Base-by-base conservation (phyloP, 2,113 vertebrate genomes). In the Antennarius striatus region DNA sequence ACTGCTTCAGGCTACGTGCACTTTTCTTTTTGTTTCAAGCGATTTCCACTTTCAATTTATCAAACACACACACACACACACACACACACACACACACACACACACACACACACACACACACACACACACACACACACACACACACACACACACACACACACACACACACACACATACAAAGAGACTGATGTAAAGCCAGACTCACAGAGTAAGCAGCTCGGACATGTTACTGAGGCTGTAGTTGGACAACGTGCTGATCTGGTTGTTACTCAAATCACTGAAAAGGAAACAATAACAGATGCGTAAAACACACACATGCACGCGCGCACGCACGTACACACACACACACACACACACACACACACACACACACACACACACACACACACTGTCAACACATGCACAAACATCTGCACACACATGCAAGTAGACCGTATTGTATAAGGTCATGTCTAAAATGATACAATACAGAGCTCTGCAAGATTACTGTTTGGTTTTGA, bases 221-320 rank as follows among this genome's bases (percentile, higher is more conserved):
- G 95, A 96, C 97, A 98, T 99, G 93, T 99, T 99, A 95, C 95
- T 98, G 95, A 99, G 98, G 93, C 96, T 98, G 93, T 98, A 94
- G 92, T 96, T 98, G 90, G 96, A 97, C 88, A 99, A 94, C 66
- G 97, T 99, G 94, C 97, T 98, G 94, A 99, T 99, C 91, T 96
- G 93, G 94, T 99, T 99, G 95, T 99, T 99, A 94, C 98, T 99
- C 92, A 99, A 94, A 94, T 99, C 98, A 91, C 98, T 99, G 92
- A 73, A 96, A 96, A 90, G 93, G 81, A 92, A 91, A 87, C 73
- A 84, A 83, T 36, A 70, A 76, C 63, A 85, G 58, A 83, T 42
- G 76, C 64, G 83, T 83, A 72, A 82, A 86, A 81, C 77, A 67
- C 68, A 29, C 56, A 51, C 70, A 71, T 46, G 68, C 67, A 56